Evolutionary conservation across 2,797 vertebrate species (phyloP).

Genomic region (Scleropages formosus): DNA sequence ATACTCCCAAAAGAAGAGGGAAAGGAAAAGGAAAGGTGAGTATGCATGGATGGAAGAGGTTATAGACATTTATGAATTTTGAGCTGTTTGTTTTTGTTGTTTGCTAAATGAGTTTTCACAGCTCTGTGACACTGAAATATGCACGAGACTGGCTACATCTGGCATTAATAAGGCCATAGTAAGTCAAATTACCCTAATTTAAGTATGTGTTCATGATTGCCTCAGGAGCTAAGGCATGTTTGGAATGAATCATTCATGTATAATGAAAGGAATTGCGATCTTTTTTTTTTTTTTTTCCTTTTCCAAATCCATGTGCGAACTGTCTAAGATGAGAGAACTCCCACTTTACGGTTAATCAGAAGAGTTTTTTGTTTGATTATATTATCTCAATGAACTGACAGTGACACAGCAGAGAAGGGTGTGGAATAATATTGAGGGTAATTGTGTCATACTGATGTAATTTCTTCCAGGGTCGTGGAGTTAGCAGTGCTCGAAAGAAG

Average conservation of each 20-base stretch:
- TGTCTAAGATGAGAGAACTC: neutral
- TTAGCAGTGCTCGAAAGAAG: constrained; percentile 89
- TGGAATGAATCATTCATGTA: neutral
- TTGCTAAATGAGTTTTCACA: neutral
- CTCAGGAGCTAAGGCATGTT: neutral
- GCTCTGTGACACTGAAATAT: neutral
- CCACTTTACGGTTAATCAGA: too few relatives aligned
- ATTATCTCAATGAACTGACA: neutral
- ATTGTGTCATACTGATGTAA: neutral
- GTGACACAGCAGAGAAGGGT: neutral
- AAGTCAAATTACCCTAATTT: neutral
- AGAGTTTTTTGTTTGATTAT: neutral
- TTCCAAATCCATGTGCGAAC: too few relatives aligned
- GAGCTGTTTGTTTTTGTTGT: neutral
- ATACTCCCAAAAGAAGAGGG: constrained; percentile 89
- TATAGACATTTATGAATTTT: neutral
- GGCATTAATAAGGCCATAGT: neutral
- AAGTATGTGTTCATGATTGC: neutral
- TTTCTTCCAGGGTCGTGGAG: constrained; percentile 78
- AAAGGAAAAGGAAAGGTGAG: constrained; percentile 94
- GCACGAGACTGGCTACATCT: neutral
- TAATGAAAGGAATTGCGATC: neutral
- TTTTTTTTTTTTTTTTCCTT: neutral
- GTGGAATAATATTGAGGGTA: neutral
- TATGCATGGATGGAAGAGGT: too few relatives aligned